Percentiles rank a stretch among this genome's conserved stretches.
Conservation (phyloP, 2,797 vertebrate species). For the Avahi laniger region DNA sequence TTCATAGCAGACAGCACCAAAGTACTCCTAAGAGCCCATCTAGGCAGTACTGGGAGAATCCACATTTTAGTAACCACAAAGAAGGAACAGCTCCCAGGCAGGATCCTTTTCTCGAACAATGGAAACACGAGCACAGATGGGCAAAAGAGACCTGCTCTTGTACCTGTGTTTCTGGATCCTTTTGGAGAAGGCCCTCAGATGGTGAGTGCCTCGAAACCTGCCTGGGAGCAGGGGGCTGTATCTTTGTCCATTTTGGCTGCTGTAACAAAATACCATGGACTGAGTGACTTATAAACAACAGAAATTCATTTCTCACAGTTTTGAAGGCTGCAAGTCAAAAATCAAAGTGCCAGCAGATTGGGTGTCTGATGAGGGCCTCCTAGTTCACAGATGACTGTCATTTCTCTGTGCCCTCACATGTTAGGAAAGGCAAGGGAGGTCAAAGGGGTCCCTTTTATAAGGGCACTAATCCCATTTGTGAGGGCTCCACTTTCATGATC, state of each 20-base stretch:
- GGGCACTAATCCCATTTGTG: background rate
- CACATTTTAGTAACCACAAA: background rate
- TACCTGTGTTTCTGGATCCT: background rate
- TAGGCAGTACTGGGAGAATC: fast-evolving
- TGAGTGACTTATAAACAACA: background rate
- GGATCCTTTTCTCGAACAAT: background rate
- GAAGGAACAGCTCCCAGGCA: background rate
- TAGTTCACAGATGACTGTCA: background rate
- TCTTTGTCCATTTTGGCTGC: background rate
- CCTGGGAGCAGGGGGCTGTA: background rate
- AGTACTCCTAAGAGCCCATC: background rate
- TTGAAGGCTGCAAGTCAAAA: too few relatives aligned
- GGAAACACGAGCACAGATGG: background rate
- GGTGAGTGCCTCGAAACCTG: background rate
- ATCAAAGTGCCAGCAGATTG: background rate
- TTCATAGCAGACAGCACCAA: background rate
- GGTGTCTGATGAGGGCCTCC: too few relatives aligned
- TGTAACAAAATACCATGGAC: background rate
- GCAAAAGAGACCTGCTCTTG: background rate
- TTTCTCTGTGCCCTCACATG: background rate
- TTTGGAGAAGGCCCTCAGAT: background rate
- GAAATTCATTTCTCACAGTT: background rate
- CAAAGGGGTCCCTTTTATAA: background rate
- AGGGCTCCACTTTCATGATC: background rate
- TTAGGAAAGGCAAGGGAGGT: background rate